These are phyloP conservation scores for Falcunculus frontatus DNA, from an alignment of 2,113 vertebrate species.

Conservation along the genomic window DNA sequence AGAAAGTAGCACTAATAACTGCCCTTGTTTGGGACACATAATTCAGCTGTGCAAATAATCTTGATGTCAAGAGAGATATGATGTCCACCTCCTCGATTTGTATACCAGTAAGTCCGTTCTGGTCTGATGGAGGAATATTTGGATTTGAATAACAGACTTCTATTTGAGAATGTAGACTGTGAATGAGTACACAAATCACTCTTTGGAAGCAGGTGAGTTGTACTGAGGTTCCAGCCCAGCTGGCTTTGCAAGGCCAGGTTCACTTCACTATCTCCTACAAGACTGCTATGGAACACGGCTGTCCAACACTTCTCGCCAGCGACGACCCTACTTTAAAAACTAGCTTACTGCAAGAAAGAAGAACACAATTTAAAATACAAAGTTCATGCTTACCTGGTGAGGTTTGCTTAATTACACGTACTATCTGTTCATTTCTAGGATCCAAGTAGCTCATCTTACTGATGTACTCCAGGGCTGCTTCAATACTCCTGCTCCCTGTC, in stretches of 20 bases:
- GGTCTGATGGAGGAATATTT: neutral
- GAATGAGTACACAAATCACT: neutral
- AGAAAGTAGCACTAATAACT: neutral
- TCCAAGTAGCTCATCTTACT: conserved; percentile 99
- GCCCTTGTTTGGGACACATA: neutral
- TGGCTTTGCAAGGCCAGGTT: neutral
- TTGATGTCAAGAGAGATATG: neutral
- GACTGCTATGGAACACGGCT: neutral
- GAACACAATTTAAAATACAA: neutral
- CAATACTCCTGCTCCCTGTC: conserved; percentile 94
- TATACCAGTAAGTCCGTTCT: neutral
- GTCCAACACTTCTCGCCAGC: neutral
- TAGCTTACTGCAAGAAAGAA: neutral
- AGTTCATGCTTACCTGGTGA: conserved; percentile 82
- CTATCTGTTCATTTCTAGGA: conserved; percentile 93
- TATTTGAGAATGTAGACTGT: neutral
- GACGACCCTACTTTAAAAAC: neutral
- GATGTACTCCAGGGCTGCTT: conserved; percentile 95
- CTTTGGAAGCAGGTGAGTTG: neutral
- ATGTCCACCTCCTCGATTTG: neutral
- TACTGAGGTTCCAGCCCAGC: neutral
- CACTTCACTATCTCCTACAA: neutral
- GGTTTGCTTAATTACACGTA: conserved; percentile 95
- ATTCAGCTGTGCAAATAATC: neutral
- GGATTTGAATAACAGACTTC: neutral